These are phyloP conservation scores for Sterna hirundo DNA, from an alignment of 2,113 vertebrate species.

Conservation along the genomic window DNA sequence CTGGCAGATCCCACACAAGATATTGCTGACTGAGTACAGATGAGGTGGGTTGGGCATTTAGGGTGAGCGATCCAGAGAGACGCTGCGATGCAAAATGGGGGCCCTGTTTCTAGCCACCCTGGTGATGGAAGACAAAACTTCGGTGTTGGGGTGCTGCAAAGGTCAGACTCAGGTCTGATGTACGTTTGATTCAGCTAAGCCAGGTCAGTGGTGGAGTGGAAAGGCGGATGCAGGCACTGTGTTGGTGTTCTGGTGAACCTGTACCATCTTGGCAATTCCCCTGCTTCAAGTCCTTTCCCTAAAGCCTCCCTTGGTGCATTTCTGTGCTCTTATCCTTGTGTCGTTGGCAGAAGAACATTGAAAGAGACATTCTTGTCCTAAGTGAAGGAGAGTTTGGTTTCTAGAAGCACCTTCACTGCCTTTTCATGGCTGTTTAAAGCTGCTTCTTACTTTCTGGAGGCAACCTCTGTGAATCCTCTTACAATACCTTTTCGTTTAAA, in stretches of 20 bases:
- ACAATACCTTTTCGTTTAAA: neutral
- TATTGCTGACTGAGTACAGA: neutral
- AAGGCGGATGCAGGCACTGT: neutral
- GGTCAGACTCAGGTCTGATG: fast-evolving
- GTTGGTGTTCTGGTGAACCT: neutral
- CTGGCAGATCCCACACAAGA: neutral
- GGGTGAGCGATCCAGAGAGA: fast-evolving
- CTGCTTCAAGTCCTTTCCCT: neutral
- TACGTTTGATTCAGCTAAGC: neutral
- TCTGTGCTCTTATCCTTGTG: neutral
- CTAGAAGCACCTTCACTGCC: neutral
- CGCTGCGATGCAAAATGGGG: neutral
- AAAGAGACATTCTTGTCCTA: neutral
- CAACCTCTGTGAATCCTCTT: neutral
- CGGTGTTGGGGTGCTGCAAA: neutral
- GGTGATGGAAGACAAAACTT: neutral
- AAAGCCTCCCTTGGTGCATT: neutral
- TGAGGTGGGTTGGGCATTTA: neutral
- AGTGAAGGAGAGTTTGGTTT: neutral
- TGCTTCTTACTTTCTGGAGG: neutral
- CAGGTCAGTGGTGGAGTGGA: neutral
- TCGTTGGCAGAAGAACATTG: neutral
- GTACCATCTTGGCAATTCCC: neutral
- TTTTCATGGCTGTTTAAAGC: neutral
- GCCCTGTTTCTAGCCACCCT: neutral